phyloP scores from a whole-genome alignment of 2,888 invertebrate species.

The Drosophila yooni region DNA sequence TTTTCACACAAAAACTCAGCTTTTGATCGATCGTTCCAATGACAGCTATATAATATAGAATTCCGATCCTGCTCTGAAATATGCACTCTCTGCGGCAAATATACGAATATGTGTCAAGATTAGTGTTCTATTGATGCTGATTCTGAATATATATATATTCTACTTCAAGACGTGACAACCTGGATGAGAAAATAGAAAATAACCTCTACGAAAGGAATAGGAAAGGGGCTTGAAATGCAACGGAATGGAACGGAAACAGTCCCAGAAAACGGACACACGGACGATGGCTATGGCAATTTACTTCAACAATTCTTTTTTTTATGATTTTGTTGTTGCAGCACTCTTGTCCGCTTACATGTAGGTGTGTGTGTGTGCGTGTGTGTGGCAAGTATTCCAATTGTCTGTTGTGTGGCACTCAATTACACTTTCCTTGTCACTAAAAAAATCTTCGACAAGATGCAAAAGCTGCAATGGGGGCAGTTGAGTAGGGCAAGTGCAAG shows the following conservation, averaged over 20 bases:
- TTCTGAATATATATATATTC: too few species aligned
- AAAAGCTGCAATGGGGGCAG: constrained; percentile 11
- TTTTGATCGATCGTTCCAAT: neutral
- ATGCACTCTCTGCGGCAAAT: too few species aligned
- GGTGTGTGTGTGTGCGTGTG: constrained; percentile 7
- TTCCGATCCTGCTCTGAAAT: neutral
- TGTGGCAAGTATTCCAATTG: constrained; percentile 64
- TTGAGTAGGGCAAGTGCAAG: constrained; percentile 22
- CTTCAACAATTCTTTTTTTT: constrained; percentile 37
- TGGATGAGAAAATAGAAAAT: neutral
- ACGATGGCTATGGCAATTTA: constrained; percentile 56
- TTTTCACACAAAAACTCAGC: too few species aligned
- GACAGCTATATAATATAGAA: neutral
- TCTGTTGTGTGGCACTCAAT: constrained; percentile 77
- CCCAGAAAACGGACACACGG: constrained; percentile 14
- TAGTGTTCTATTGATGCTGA: too few species aligned
- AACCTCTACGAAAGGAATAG: neutral
- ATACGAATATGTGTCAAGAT: too few species aligned
- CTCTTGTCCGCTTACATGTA: constrained; percentile 43
- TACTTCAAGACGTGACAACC: neutral
- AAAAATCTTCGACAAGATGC: constrained; percentile 63
- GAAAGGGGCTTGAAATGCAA: constrained; percentile 16
- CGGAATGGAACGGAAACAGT: constrained; percentile 11
- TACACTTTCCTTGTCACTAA: constrained; percentile 78
- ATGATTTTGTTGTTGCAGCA: constrained; percentile 22